Conservation (phyloP, 92 coral and sea anemone species). For the Isaurus tuberculatus region DNA sequence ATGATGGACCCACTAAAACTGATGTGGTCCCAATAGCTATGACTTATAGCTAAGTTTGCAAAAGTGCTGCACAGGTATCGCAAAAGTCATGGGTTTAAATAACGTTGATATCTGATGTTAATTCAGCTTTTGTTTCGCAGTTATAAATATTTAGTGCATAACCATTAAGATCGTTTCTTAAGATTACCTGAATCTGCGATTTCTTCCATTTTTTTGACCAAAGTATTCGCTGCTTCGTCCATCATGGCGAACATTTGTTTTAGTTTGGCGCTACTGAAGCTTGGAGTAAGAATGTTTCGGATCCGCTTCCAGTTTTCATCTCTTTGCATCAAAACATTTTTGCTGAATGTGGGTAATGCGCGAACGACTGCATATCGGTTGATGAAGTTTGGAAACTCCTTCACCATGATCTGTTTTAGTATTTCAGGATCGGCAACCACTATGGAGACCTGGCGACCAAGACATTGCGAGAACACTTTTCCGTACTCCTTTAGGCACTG, state of each 20-base stretch:
- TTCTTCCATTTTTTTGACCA: slow-evolving; percentile 65
- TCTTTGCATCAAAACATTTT: slow-evolving; percentile 44
- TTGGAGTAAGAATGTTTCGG: slow-evolving; percentile 71
- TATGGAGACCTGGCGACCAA: slow-evolving; percentile 59
- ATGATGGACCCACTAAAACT: too few species aligned
- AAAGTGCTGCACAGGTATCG: too few species aligned
- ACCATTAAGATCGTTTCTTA: background rate
- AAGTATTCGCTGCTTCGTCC: slow-evolving; percentile 59
- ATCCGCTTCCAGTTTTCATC: slow-evolving; percentile 77
- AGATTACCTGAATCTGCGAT: slow-evolving; percentile 69
- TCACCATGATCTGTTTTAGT: slow-evolving; percentile 72
- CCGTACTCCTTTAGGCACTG: slow-evolving; percentile 77
- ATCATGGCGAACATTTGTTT: slow-evolving; percentile 69
- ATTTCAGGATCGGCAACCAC: slow-evolving; percentile 78
- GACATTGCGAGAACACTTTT: slow-evolving; percentile 65
- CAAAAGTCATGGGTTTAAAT: too few species aligned
- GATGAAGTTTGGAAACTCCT: slow-evolving; percentile 72
- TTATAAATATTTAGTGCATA: background rate
- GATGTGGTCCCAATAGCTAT: too few species aligned
- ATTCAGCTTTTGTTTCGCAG: too few species aligned
- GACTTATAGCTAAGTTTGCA: too few species aligned
- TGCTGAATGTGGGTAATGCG: slow-evolving; percentile 27
- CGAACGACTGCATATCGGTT: slow-evolving; percentile 52
- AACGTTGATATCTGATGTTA: too few species aligned
- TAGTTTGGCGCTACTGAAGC: slow-evolving; percentile 66